Evolutionary conservation across 1,140 invertebrate species (phyloP).

Genomic region (Bombus picipes): DNA sequence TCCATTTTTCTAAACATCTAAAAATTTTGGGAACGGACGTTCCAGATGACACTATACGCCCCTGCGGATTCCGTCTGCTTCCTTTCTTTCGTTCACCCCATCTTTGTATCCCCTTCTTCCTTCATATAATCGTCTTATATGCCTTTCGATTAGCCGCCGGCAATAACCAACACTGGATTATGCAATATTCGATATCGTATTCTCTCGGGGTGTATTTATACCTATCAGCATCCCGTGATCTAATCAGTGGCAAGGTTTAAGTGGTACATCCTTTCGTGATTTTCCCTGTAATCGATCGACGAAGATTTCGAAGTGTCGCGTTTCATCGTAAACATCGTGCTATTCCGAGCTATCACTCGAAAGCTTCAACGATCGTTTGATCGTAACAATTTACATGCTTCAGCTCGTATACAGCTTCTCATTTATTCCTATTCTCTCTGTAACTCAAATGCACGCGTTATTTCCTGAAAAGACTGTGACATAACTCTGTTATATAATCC

Average conservation of each 20-base stretch:
- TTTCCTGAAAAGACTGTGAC: too few species aligned
- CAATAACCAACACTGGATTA: constrained; percentile 73
- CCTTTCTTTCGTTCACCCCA: constrained; percentile 53
- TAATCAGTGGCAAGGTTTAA: constrained; percentile 47
- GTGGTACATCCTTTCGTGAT: constrained; percentile 27
- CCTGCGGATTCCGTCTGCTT: constrained; percentile 29
- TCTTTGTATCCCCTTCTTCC: constrained; percentile 46
- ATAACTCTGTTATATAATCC: background rate
- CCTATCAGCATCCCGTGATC: constrained; percentile 62
- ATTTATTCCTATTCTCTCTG: too few species aligned
- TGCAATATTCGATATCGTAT: constrained; percentile 74
- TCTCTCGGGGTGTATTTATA: constrained; percentile 54
- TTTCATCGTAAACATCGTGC: background rate
- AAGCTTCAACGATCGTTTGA: too few species aligned
- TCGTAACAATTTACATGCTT: too few species aligned
- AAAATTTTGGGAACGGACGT: background rate
- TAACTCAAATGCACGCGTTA: too few species aligned
- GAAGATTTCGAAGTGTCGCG: background rate
- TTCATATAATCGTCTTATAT: constrained; percentile 71
- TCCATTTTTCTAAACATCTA: background rate
- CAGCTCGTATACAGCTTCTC: too few species aligned
- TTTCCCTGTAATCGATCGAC: constrained; percentile 21
- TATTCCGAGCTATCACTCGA: too few species aligned
- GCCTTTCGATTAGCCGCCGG: constrained; percentile 63
- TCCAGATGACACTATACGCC: constrained; percentile 22